Percentiles rank a stretch among this genome's conserved stretches.
These are phyloP conservation scores for Homalodisca vitripennis DNA, from an alignment of 1,140 invertebrate genomes.

Conservation along the genomic window DNA sequence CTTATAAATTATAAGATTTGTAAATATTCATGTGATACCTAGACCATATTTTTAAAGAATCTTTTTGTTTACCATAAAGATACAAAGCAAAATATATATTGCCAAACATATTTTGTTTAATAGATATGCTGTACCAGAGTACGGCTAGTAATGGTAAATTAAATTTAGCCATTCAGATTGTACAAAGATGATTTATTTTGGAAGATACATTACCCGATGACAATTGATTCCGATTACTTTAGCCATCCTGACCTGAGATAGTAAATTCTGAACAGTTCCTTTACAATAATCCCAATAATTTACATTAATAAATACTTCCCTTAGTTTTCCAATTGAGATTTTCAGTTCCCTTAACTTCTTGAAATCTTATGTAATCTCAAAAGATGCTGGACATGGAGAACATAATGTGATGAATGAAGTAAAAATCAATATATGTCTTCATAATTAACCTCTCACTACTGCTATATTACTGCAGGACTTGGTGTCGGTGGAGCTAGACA, in stretches of 20 bases:
- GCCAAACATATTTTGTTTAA: not conserved
- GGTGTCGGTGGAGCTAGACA: constrained; percentile 34
- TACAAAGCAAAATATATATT: not conserved
- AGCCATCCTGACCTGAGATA: no score
- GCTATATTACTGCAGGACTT: constrained; percentile 25
- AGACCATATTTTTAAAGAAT: not conserved
- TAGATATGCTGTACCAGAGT: not conserved
- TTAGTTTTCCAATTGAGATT: not conserved
- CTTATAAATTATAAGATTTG: not conserved
- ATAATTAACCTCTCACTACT: not conserved
- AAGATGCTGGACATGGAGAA: not conserved
- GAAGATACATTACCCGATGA: no score
- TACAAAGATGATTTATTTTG: no score
- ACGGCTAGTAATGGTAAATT: no score
- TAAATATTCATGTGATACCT: not conserved
- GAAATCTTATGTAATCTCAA: no score
- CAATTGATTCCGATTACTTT: no score
- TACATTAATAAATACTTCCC: not conserved
- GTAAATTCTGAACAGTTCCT: no score
- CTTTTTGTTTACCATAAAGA: not conserved
- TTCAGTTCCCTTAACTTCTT: not conserved
- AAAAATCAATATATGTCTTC: not conserved
- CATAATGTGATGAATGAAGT: not conserved
- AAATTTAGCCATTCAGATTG: no score
- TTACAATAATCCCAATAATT: not conserved